Evolutionary conservation across 2,797 vertebrate species (phyloP), one percentile per base, ranked within the genome.

Genomic region (Enteromius unitaeniatus): DNA sequence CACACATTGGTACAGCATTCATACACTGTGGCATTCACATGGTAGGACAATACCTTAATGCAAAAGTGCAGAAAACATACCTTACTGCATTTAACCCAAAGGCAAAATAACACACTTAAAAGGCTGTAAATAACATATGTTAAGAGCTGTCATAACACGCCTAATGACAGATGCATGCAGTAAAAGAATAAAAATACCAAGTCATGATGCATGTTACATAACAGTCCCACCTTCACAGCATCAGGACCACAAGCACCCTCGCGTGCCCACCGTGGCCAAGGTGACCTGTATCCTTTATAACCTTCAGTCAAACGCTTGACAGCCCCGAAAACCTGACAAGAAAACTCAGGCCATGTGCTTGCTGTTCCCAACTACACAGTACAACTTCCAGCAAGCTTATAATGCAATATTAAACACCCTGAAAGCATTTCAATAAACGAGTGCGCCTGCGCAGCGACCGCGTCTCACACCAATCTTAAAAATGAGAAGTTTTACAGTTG

Each of bases 181-280:
- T 42, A 58, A 14, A 45, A 68, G 0, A 70, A 55, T 28, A 31
- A 42, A 45, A 53, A 45, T 51, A 53, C 49, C 62, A 79, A 68
- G 5, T 70, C 47, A n/a, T 74, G 42, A 81, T 68, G 47, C 28
- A 34, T 17, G 69, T 81, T 73, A 75, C 70, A 82, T 65, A 75
- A 82, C 45, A 64, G 10, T 73, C n/a, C 31, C 42, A 65, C 58
- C 70, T 53, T 53, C 28, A 75, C 70, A 82, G 58, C 81, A 82
- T 82, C 81, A 75, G 81, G 55, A 82, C 81, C 81, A 82, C 81
- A 65, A 13, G 45, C 70, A 26, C 45, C 42, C 15, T 69, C 79
- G 23, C 15, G 13, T 40, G 65, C 31, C 65, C 78, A 80, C n/a
- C 23, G 47, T 26, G 28, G 21, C 49, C 64, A 53, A 68, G 78